These are phyloP conservation scores for Theocolax elegans DNA, from an alignment of 1,140 invertebrate species.

Conservation along the genomic window DNA sequence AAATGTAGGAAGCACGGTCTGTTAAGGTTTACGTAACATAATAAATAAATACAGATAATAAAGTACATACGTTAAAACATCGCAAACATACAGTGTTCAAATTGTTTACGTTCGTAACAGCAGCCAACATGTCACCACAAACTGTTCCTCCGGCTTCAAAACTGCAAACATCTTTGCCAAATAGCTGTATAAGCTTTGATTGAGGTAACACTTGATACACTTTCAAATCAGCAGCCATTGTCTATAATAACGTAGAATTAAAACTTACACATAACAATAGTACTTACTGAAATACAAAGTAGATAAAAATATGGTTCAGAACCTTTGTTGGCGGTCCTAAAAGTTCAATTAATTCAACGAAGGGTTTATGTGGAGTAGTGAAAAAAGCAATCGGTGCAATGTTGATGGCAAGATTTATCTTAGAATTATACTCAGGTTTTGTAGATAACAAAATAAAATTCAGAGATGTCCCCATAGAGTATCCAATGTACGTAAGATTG, in stretches of 20 bases:
- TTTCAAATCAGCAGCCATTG: not conserved
- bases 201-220: slow-evolving; percentile 4
- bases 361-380: not conserved
- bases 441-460: slow-evolving; percentile 65
- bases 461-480: slow-evolving; percentile 74
- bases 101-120: no score
- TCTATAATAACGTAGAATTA: not conserved
- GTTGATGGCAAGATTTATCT: not conserved
- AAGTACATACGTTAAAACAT: no score
- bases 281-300: no score
- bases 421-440: slow-evolving; percentile 67
- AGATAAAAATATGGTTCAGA: no score
- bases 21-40: no score
- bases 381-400: no score
- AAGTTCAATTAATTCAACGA: not conserved
- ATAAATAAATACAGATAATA: no score
- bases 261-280: no score
- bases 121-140: not conserved
- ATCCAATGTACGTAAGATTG: slow-evolving; percentile 56
- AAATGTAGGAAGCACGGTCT: no score
- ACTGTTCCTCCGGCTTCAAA: not conserved
- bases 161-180: slow-evolving; percentile 2
- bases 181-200: not conserved
- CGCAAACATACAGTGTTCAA: no score
- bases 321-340: not conserved